Evolutionary conservation across 2,797 vertebrate genomes (phyloP), one percentile per base, ranked within the genome.

Genomic region (Phataginus tetradactyla): DNA sequence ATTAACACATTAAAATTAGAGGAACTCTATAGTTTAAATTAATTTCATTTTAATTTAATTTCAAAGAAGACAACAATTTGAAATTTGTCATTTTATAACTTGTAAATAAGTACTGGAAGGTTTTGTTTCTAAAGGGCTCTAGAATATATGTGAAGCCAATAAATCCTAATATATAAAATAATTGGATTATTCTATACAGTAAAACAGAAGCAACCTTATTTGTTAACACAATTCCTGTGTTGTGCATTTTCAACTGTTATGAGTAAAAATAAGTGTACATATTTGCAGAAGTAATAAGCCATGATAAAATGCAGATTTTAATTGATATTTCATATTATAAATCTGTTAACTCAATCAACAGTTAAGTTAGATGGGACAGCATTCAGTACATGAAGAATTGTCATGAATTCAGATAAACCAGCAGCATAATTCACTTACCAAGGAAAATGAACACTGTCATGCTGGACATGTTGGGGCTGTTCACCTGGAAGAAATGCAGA

Each of bases 361-460:
- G 15, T 69, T 59, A 59, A 29, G 4, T 80, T 72, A 81, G 29
- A 85, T 14, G 18, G 37, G 3, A 79, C 13, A 59, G 4, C 13
- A 9, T 92, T 81, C 20, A 10, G 25, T 74, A 80, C 55, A 37
- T 7, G n/a, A 86, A 95, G 34, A 83, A 88, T 4, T 72, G 53
- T 17, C 42, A 49, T 27, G 42, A 42, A 84, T 64, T 85, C 45
- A 53, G 86, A 83, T 90, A 95, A 84, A 71, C 25, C 12, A 71
- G 66, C 91, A 78, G 10, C 63, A 69, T 9, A 23, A 42, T 7
- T 72, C 49, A 95, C 98, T 98, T 96, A 98, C 98, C 98, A 37
- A 97, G 49, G 69, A 98, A 34, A 77, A 98, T 85, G 32, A 97
- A 42, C 3, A 90, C 55, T 66, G 95, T 92, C 98, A 98, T 98